Base-by-base conservation (phyloP, 2,113 vertebrate species). In the Datnioides undecimradiatus region DNA sequence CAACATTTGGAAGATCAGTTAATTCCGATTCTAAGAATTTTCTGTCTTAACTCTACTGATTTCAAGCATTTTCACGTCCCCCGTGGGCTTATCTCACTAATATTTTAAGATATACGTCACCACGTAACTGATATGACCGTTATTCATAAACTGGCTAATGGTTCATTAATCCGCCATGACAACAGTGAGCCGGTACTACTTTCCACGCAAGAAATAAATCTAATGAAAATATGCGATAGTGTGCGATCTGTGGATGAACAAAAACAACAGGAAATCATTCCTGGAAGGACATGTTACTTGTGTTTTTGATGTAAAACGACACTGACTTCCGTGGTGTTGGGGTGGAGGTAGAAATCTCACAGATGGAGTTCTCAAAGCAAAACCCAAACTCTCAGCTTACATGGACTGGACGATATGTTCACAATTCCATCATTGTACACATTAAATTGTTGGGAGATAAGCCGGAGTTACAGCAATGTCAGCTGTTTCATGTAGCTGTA, bases 191-290 rank as follows among this genome's bases (percentile, higher is more conserved):
- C 36, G 23, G 41, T 40, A 57, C 58, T 49, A 33, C 51, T 64
- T 65, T 65, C 54, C 60, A 17, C 36, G 4, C 12, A 62, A 62
- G 29, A 62, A 69, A 57, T 49, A 64, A 33, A 34, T 27, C 36
- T 29, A 21, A 3, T 48, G 29, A 17, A 64, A 64, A 48, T 1
- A 71, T 21, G 9, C 31, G 29, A 66, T 14, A 10, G 8, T 21
- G 9, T 31, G 9, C 5, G n/a, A n/a, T 8, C 10, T 64, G 38
- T 34, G 12, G 12, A 10, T 66, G 1, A 36, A 6, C 2, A 17
- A 34, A 13, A 23, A 31, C 21, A 23, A 23, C 5, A 51, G 8
- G 21, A 11, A 38, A 16, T 29, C 2, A 9, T 49, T 36, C 17
- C 2, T 23, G 8, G 23, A 23, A 34, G 17, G 16, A 63, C 2